Base-by-base conservation (phyloP, 2,113 vertebrate species). In the Hiodon tergisus region DNA sequence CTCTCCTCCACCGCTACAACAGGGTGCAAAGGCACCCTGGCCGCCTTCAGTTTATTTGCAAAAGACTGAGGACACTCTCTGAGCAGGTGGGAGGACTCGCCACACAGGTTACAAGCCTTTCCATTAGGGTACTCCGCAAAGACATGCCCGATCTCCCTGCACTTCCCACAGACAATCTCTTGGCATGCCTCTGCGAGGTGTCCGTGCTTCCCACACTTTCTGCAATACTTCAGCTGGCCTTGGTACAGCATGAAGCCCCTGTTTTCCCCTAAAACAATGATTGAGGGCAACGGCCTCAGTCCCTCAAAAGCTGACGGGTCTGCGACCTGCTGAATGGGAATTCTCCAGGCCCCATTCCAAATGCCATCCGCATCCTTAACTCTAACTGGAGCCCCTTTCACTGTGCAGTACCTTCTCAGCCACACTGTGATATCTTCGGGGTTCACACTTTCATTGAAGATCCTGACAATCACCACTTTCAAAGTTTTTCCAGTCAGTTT, bases 71-170 rank as follows among this genome's bases (percentile, higher is more conserved):
- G 67, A 13, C 67, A 68, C 6, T 46, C 17, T 46, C 48, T 68
- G 47, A 68, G 48, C 16, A 68, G 47, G 31, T 68, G 67, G 31
- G 6, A 16, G 9, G 9, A 16, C 48, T 68, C 67, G 31, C 3
- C 67, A 68, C 67, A 68, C 3, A 68, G 67, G 13, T 77, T 80
- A 7, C 75, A 79, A 71, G 6, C 48, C 63, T 75, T 78, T 67
- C 67, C 80, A 72, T 62, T 77, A 2, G 75, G 1, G 3, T 72
- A 74, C 1, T 79, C 54, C 9, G 67, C 63, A 61, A 69, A 78
- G 48, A 9, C 1, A 8, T 81, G 72, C 1, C 77, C 72, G 71
- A 77, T 77, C 58, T 77, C 72, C 75, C 57, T 74, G n/a, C 76
- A 77, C 10, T 67, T 75, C 3, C 72, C 16, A 17, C 74, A 81